Conservation (phyloP, 1,140 invertebrate genomes). For the Panagrolaimus sp. region DNA sequence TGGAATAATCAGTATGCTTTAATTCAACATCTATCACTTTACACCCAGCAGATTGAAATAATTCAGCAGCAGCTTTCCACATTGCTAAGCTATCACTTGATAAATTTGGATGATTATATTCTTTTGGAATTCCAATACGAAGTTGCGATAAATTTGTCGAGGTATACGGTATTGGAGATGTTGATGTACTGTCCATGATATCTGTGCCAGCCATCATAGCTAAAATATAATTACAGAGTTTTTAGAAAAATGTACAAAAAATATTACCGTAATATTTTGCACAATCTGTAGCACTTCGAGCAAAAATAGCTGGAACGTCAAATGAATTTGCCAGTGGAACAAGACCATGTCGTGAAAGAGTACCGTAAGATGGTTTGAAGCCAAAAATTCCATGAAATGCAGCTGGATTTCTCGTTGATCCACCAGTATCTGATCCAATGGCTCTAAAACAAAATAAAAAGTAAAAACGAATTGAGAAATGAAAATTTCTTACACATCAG, state of each 20-base stretch:
- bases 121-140: slow-evolving; percentile 7
- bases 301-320: slow-evolving; percentile 85
- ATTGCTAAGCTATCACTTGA: slow-evolving; percentile 47
- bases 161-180: slow-evolving; percentile 59
- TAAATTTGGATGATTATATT: slow-evolving; percentile 7
- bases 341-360: slow-evolving; percentile 81
- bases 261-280: slow-evolving; percentile 46
- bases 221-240: slow-evolving; percentile 36
- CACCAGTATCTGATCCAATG: slow-evolving; percentile 92
- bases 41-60: slow-evolving; percentile 69
- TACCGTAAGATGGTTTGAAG: slow-evolving; percentile 89
- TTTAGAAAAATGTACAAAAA: neutral
- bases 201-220: slow-evolving; percentile 74
- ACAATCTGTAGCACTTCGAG: slow-evolving; percentile 73
- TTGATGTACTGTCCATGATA: slow-evolving; percentile 74
- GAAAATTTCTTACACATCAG: slow-evolving; percentile 57
- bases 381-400: slow-evolving; percentile 88
- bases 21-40: slow-evolving; percentile 22
- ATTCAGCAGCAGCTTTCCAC: slow-evolving; percentile 71
- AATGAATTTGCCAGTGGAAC: slow-evolving; percentile 94
- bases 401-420: slow-evolving; percentile 89
- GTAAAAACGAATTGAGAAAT: slow-evolving; percentile 59
- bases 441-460: slow-evolving; percentile 65
- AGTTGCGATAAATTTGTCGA: slow-evolving; percentile 34
- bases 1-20: slow-evolving; percentile 80